Percentiles rank a stretch among this genome's conserved stretches.
phyloP scores from a whole-genome alignment of 2,888 invertebrate genomes.

The Lamellibrachia columna region DNA sequence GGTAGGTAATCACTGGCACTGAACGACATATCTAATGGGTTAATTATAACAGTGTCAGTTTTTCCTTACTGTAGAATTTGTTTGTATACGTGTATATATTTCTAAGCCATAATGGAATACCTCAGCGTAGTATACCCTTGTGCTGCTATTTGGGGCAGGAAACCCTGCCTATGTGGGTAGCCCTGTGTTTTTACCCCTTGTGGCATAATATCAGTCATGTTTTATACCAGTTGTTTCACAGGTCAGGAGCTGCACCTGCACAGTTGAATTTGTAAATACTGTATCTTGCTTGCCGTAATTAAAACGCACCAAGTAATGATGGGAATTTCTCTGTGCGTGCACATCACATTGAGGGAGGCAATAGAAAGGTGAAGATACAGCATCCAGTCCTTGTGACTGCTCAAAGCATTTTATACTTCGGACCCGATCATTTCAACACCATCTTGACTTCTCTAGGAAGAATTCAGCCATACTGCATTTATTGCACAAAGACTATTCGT shows the following conservation, averaged over 20 bases:
- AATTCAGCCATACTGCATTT: too few species aligned
- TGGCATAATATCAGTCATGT: constrained; percentile 4
- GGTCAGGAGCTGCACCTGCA: not conserved
- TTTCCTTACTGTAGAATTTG: not conserved
- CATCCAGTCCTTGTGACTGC: too few species aligned
- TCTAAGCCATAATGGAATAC: not conserved
- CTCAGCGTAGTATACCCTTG: not conserved
- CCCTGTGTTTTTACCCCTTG: not conserved
- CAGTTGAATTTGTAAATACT: not conserved
- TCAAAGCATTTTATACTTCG: too few species aligned
- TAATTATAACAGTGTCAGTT: not conserved
- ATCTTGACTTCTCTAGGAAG: too few species aligned
- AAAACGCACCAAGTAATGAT: not conserved
- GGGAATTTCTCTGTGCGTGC: not conserved
- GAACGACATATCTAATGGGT: not conserved
- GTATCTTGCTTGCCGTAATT: constrained; percentile 6
- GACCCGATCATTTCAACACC: too few species aligned
- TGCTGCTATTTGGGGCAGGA: not conserved
- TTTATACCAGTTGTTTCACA: not conserved
- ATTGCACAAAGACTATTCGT: too few species aligned
- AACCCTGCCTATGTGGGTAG: not conserved
- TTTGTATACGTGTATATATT: constrained; percentile 1
- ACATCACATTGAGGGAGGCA: not conserved
- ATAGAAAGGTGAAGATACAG: too few species aligned
- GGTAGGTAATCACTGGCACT: not conserved